phyloP scores from a whole-genome alignment of 2,113 vertebrate genomes.

The Embiotoca jacksoni region DNA sequence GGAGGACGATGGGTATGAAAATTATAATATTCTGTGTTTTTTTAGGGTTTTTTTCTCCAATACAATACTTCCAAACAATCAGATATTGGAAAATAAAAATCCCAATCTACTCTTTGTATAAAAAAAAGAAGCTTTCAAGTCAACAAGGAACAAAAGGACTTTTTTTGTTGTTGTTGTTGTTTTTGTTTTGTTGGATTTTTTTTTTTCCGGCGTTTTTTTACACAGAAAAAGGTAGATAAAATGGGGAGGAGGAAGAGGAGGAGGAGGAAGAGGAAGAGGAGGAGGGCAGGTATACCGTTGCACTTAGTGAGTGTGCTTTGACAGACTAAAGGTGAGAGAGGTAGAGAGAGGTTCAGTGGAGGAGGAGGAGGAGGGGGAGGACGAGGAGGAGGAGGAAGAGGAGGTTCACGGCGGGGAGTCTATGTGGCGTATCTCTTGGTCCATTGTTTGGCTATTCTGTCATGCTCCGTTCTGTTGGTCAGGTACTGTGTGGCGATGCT shows the following conservation, averaged over 20 bases:
- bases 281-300: constrained; percentile 87
- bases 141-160: constrained; percentile 86
- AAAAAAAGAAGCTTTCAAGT: constrained; percentile 93
- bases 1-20: constrained; percentile 84
- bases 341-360: constrained; percentile 71
- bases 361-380: constrained; percentile 11
- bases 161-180: constrained; percentile 46
- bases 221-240: constrained; percentile 77
- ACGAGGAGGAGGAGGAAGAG: constrained; percentile 8
- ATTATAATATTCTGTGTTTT: constrained; percentile 85
- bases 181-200: constrained; percentile 34
- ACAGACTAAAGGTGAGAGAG: constrained; percentile 86
- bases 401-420: constrained; percentile 50
- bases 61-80: constrained; percentile 84
- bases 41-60: constrained; percentile 73
- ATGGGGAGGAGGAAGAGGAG: constrained; percentile 57
- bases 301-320: constrained; percentile 99
- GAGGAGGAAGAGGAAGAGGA: constrained; percentile 55
- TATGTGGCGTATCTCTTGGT: constrained; percentile 98
- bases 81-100: constrained; percentile 86
- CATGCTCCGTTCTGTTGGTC: constrained; percentile 98
- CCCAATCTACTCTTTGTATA: constrained; percentile 88
- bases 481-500: constrained; percentile 98
- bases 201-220: constrained; percentile 47
- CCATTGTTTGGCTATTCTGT: constrained; percentile 98